These are phyloP conservation scores for Euplexia lucipara DNA, from an alignment of 2,888 invertebrate species.

Conservation along the genomic window DNA sequence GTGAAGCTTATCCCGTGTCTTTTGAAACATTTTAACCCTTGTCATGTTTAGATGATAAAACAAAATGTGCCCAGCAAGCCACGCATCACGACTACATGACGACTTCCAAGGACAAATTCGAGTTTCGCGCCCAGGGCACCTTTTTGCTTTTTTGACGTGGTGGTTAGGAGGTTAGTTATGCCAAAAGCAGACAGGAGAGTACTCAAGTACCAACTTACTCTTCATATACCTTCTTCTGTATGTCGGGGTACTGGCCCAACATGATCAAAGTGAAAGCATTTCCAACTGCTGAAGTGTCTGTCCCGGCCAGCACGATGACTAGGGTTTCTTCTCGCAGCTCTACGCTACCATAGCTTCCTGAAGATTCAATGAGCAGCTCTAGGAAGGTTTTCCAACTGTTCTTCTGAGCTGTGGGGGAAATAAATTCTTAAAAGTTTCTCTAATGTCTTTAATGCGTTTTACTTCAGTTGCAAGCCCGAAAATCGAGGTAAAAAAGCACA, in stretches of 20 bases:
- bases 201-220: constrained; percentile 66
- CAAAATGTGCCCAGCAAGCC: no score
- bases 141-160: no score
- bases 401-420: constrained; percentile 10
- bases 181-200: no score
- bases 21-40: no score
- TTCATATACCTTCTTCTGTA: constrained; percentile 73
- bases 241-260: constrained; percentile 68
- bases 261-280: constrained; percentile 68
- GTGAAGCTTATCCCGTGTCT: no score
- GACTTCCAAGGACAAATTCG: no score
- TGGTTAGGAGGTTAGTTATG: no score
- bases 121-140: no score
- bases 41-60: no score
- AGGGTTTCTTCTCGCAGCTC: constrained; percentile 74
- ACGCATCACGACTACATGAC: no score
- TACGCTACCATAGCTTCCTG: constrained; percentile 63
- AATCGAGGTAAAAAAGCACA: no score
- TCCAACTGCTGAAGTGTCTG: constrained; percentile 76
- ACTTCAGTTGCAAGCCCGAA: no score
- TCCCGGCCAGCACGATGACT: constrained; percentile 75
- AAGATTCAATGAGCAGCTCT: constrained; percentile 70
- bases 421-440: neutral
- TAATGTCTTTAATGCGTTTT: neutral
- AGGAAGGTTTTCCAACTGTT: constrained; percentile 66